Base-by-base conservation (phyloP, 1,140 invertebrate genomes). In the Charaxes varanes region DNA sequence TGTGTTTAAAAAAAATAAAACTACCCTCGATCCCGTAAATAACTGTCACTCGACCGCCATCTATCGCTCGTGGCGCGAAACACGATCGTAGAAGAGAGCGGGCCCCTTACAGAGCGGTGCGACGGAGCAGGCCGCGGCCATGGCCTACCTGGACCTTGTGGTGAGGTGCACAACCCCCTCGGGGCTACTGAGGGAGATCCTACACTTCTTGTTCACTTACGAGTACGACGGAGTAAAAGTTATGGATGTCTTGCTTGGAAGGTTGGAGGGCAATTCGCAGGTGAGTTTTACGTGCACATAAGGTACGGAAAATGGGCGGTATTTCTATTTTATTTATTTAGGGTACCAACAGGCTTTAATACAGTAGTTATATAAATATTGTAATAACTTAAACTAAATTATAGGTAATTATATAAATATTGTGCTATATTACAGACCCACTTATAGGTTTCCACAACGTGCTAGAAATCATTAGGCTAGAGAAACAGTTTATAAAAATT, bases 61-160 rank as follows among this genome's bases (percentile, higher is more conserved):
- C 35, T 41, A 18, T 30, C 40, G 48, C 19, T 46, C 48, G 38
- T 49, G 27, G 32, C 28, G 45, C 33, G 37, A 33, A 57, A 42
- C 53, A 66, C 62, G 53, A 66, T 62, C 55, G 61, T 79, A 77
- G 76, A 77, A 71, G 62, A 72, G 61, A 72, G 57, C 55, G 57
- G 84, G 73, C 76, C 70, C 82, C 72, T 88, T 88, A 77, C 87
- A 93, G 90, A 92, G 86, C 70, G 91, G 92, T 43, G 86, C 92
- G 47, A 91, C 93, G 34, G 96, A 98, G 74, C 90, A 97, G 65
- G 91, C 96, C 16, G 91, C 95, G 17, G 93, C 96, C 0, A 97
- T 94, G 52, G 93, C 94, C 3, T 98, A 98, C 77, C 88, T 97
- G 35, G 96, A 98, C 76, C 81, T 98, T 35, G 92, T 95, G 59